Base-by-base conservation (phyloP, 2,113 vertebrate genomes). In the Laticauda colubrina region DNA sequence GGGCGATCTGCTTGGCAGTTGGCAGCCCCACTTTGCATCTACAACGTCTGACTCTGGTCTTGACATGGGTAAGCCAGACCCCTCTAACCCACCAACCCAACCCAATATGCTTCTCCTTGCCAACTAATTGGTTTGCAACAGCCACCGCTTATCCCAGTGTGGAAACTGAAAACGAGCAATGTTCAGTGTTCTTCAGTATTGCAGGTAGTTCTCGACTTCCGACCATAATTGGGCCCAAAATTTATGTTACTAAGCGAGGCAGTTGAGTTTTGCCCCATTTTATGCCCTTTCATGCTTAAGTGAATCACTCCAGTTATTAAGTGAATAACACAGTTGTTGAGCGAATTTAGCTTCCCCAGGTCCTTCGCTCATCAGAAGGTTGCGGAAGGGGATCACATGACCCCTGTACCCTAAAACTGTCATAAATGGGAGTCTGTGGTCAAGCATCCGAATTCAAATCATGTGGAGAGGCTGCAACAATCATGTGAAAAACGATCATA, bases 341-440 rank as follows among this genome's bases (percentile, higher is more conserved):
- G 26, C 0, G 24, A 61, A 29, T 61, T 10, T 29, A 26, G 24
- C 59, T 29, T 61, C 26, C 59, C 10, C 24, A 12, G 26, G 24
- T 24, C 29, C 26, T 61, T 61, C 4, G 26, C 26, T 61, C 12
- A 10, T 61, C 24, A 26, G 24, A 26, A 61, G 24, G 24, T 26
- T 26, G 24, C 24, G 24, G 26, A 61, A 61, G 2, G 59, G 1
- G 24, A 61, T 11, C 24, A 26, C 1, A 1, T 29, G 3, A 29
- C 24, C 1, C 59, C 59, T 4, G 26, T 24, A 61, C 59, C 26
- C 3, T 11, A 26, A 10, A 1, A 29, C 24, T 0, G 3, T 61
- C 26, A 3, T 61, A 61, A 61, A 29, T 29, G 29, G 2, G 59
- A 29, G 1, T 4, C 26, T 0, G 10, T 12, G 26, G 59, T 29